Base-by-base conservation (phyloP, 1,140 invertebrate species). In the Dinothrombium tinctorium region DNA sequence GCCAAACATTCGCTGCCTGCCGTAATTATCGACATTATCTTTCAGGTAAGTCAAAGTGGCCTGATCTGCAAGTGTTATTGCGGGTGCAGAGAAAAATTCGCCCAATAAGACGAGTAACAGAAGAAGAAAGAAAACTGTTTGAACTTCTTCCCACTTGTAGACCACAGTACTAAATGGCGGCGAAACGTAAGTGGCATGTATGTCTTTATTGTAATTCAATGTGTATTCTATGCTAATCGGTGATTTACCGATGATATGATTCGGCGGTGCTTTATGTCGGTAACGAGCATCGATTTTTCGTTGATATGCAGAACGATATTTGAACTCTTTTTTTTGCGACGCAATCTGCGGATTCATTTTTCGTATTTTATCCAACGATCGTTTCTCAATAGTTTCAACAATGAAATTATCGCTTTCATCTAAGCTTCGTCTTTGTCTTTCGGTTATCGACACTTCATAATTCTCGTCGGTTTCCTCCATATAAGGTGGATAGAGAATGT, bases 1-100 rank as follows among this genome's bases (percentile, higher is more conserved):
- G 1, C 92, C 92, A 55, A 95, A 96, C 83, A 99, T 94, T 48
- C 90, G 70, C 59, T 96, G 89, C 48, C 87, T 76, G 0, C 89
- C 89, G 56, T 96, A 96, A 49, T 74, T 72, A 43, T 67, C 64
- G 49, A 82, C 81, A 24, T 86, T 81, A 56, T 90, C 84, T 0
- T 80, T 82, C 0, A 94, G 66, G 40, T 89, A 66, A 2, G 77
- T 81, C 15, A 94, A 75, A 0, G 90, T 86, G 2, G 59, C 84
- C 0, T 80, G 83, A 56, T 92, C 86, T 0, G 89, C 90, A n/a
- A 98, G 62, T 0, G 89, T 90, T 26, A 98, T 83, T 14, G 90
- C 86, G 2, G 92, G 92, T 2, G 89, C 84, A 47, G 77, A 78
- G 45, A 94, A 92, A 64, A 96, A 96, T 62, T 99, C 92, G 0